phyloP scores from a whole-genome alignment of 2,113 vertebrate species.

The Carettochelys insculpta region DNA sequence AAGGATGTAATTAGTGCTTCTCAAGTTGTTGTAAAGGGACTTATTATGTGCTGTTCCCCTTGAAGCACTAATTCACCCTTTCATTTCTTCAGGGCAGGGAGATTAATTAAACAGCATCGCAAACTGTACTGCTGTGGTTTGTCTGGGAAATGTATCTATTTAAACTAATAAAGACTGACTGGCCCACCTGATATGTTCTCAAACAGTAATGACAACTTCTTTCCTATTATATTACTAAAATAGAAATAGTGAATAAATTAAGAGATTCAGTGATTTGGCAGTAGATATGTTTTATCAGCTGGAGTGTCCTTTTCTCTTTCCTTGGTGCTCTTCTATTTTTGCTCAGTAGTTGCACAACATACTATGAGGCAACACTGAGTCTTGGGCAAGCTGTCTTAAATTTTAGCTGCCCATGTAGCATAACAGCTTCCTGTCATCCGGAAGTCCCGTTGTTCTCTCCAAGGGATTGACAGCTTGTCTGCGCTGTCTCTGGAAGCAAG shows the following conservation, averaged over 20 bases:
- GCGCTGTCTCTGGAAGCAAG: background rate
- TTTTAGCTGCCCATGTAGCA: background rate
- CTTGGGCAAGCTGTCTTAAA: background rate
- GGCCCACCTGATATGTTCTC: background rate
- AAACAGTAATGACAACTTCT: background rate
- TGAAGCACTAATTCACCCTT: slow-evolving; percentile 6
- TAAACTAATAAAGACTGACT: background rate
- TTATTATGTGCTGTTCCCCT: slow-evolving; percentile 18
- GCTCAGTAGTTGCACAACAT: background rate
- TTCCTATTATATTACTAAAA: background rate
- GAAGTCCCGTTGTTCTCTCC: background rate
- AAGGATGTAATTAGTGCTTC: slow-evolving; percentile 36
- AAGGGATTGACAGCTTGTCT: background rate
- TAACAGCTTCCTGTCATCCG: background rate
- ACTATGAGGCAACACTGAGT: background rate
- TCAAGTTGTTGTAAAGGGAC: slow-evolving; percentile 26
- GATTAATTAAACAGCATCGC: background rate
- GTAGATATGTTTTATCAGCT: background rate
- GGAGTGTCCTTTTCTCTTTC: background rate
- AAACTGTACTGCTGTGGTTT: background rate
- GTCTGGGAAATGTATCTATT: background rate
- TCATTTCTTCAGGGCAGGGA: background rate
- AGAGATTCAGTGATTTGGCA: background rate
- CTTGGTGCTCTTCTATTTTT: background rate
- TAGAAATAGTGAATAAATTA: background rate